Evolutionary conservation across 2,113 vertebrate species (phyloP).

Genomic region (Machaerirhynchus nigripectus): DNA sequence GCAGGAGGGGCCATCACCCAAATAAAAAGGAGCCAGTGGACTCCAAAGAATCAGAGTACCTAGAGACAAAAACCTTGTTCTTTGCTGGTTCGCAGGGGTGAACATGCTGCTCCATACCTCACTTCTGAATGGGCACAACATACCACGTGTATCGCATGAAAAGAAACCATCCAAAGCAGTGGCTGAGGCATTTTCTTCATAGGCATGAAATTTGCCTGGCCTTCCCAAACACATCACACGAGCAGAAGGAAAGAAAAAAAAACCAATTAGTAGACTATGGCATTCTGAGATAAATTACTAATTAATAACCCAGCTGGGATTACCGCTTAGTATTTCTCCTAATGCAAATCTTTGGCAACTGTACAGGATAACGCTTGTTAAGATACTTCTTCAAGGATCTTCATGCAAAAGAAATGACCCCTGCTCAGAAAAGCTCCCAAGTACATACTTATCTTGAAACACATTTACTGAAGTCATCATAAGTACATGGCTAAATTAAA

Average conservation of each 20-base stretch:
- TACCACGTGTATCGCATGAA: not conserved
- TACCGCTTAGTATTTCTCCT: not conserved
- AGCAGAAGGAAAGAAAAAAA: not conserved
- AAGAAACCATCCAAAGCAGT: not conserved
- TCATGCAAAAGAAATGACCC: not conserved
- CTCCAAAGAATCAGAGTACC: not conserved
- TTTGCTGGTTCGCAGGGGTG: not conserved
- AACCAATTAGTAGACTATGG: not conserved
- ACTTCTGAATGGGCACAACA: not conserved
- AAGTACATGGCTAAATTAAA: not conserved
- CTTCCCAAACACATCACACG: not conserved
- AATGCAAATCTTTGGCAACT: not conserved
- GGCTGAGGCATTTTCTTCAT: not conserved
- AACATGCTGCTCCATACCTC: not conserved
- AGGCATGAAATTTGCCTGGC: not conserved
- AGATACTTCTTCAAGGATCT: not conserved
- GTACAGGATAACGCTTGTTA: not conserved
- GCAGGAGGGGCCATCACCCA: not conserved
- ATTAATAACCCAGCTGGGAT: slow-evolving; percentile 8
- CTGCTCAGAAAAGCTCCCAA: not conserved
- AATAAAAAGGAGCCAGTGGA: not conserved
- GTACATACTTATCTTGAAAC: not conserved
- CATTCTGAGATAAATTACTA: not conserved
- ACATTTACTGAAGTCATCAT: not conserved
- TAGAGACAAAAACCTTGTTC: not conserved